phyloP scores from a whole-genome alignment of 2,888 invertebrate genomes.

The Argyra leucocephala region DNA sequence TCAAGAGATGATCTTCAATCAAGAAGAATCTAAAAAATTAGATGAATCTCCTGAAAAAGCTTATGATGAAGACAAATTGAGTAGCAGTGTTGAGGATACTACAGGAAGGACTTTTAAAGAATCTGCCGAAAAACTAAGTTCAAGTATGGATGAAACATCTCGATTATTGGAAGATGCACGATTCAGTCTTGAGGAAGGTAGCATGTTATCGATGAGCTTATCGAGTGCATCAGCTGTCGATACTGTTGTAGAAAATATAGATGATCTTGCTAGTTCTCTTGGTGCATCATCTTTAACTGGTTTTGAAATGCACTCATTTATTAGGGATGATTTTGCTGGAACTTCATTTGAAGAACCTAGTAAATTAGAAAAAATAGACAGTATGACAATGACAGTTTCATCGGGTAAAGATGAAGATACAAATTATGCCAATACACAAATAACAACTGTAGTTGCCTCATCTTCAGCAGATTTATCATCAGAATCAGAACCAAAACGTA shows the following conservation, averaged over 20 bases:
- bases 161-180: constrained; percentile 22
- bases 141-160: constrained; percentile 37
- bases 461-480: constrained; percentile 25
- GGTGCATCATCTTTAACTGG: constrained; percentile 41
- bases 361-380: constrained; percentile 21
- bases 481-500: constrained; percentile 35
- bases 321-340: constrained; percentile 24
- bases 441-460: constrained; percentile 30
- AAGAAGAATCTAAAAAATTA: constrained; percentile 46
- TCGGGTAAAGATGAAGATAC: constrained; percentile 28
- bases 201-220: constrained; percentile 49
- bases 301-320: constrained; percentile 30
- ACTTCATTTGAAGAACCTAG: constrained; percentile 22
- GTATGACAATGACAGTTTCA: constrained; percentile 29
- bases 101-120: constrained; percentile 15
- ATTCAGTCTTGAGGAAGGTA: constrained; percentile 52
- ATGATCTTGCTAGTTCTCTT: constrained; percentile 38
- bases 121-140: constrained; percentile 44
- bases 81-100: constrained; percentile 15
- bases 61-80: constrained; percentile 38
- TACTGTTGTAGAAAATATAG: constrained; percentile 41
- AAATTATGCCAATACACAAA: constrained; percentile 24
- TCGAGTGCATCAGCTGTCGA: constrained; percentile 51
- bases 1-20: constrained; percentile 81
- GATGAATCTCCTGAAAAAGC: constrained; percentile 27